Base-by-base conservation (phyloP, 2,888 invertebrate species). In the Melinaea marsaeus region DNA sequence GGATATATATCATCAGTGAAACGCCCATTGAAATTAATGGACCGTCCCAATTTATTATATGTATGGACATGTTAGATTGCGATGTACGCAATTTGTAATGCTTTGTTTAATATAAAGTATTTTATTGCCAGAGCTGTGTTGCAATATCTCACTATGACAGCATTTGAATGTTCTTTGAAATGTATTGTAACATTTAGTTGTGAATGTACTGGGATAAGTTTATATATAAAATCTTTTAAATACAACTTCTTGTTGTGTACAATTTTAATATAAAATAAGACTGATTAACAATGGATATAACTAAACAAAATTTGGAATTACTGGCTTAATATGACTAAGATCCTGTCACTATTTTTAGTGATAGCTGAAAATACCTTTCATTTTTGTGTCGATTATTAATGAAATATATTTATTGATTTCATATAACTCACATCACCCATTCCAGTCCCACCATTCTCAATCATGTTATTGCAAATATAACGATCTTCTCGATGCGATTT, bases 11-110 rank as follows among this genome's bases (percentile, higher is more conserved):
- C 69, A 71, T 74, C 72, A 73, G 66, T 70, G 69, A 69, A 72
- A 67, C 68, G 72, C 75, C 73, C 75, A 74, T 74, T 68, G 74
- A 73, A 70, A 70, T 77, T 75, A 78, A 79, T 79, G 75, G 77
- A 74, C 71, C 73, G 68, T 70, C 68, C 66, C 67, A 74, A 74
- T 75, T 71, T 72, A 76, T 74, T 68, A 69, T 65, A 62, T 69
- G 68, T 71, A 70, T 71, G 70, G 73, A 71, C 69, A 69, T 66
- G 69, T 71, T 74, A 73, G 68, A 70, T 69, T 69, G 63, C 63
- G 64, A 65, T 69, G 64, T 57, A 46, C 35, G 57, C 66, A 42
- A 59, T 61, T 66, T 63, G 63, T 63, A 51, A 58, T 60, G 58
- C 33, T 61, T 45, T n/a, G 54, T 45, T 64, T 58, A 60, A 60